Evolutionary conservation across 2,797 vertebrate species (phyloP).

Genomic region (Vireo griseus): DNA sequence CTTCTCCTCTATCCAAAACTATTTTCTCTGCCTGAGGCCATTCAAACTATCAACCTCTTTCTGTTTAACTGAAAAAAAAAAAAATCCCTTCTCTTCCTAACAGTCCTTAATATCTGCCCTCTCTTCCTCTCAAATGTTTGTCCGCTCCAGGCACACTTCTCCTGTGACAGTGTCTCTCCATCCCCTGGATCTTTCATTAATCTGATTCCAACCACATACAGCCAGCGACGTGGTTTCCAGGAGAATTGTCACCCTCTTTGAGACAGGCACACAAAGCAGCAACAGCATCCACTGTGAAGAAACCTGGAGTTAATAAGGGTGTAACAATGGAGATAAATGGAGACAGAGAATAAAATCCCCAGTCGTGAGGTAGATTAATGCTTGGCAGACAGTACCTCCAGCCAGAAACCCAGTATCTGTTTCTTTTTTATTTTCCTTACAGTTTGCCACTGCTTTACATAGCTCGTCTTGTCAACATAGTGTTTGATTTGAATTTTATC

Average conservation of each 20-base stretch:
- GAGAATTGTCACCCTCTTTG: background rate
- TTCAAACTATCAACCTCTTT: background rate
- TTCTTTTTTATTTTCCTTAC: background rate
- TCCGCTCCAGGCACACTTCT: background rate
- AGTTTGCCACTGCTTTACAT: background rate
- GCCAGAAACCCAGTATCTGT: background rate
- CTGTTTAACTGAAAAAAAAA: background rate
- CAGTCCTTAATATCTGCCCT: background rate
- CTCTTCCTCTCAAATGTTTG: background rate
- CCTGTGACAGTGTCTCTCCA: background rate
- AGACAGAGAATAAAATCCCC: background rate
- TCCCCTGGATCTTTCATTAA: background rate
- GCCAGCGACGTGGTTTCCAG: background rate
- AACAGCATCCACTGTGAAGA: background rate
- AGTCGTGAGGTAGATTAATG: background rate
- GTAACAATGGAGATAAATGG: background rate
- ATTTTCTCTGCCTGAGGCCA: background rate
- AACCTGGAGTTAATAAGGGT: background rate
- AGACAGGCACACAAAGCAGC: background rate
- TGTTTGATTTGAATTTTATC: constrained; percentile 38
- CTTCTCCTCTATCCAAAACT: background rate
- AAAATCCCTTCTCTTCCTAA: background rate
- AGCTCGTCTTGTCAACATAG: background rate
- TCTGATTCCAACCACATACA: background rate
- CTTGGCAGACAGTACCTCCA: background rate